Percentiles rank a stretch among this genome's conserved stretches.
Conservation (phyloP, 1,140 invertebrate species). For the Lepidostoma basale region DNA sequence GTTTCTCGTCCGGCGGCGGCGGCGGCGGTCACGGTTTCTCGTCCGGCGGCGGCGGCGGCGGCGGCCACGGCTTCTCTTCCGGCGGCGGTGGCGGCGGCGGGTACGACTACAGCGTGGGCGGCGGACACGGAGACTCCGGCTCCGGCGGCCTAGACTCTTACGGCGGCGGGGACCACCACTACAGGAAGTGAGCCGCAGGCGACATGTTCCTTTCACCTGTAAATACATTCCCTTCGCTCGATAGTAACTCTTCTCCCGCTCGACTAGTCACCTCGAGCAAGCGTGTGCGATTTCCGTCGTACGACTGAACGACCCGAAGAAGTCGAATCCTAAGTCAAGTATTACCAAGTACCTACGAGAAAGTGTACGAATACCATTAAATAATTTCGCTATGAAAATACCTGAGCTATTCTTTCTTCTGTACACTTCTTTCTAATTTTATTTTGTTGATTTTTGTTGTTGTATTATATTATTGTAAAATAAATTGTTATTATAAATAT, state of each 20-base stretch:
- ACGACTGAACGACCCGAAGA: constrained; percentile 12
- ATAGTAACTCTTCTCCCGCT: too few species aligned
- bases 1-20: constrained; percentile 21
- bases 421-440: constrained; percentile 21
- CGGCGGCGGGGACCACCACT: constrained; percentile 17
- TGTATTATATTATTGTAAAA: constrained; percentile 22
- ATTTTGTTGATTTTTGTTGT: constrained; percentile 16
- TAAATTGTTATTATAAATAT: constrained; percentile 22
- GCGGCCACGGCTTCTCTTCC: constrained; percentile 25
- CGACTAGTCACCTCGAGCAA: background rate
- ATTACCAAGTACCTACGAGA: constrained; percentile 28
- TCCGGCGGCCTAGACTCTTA: constrained; percentile 8
- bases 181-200: constrained; percentile 9
- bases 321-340: constrained; percentile 19
- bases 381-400: background rate
- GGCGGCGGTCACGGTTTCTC: constrained; percentile 4
- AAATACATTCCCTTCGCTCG: constrained; percentile 13
- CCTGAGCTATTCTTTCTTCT: constrained; percentile 9
- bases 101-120: constrained; percentile 32
- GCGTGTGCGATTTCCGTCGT: background rate
- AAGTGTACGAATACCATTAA: constrained; percentile 5
- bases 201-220: constrained; percentile 9
- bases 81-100: constrained; percentile 29
- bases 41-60: background rate
- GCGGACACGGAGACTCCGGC: background rate